Base-by-base conservation (phyloP, 1,140 invertebrate species). In the Trichoplusia ni region DNA sequence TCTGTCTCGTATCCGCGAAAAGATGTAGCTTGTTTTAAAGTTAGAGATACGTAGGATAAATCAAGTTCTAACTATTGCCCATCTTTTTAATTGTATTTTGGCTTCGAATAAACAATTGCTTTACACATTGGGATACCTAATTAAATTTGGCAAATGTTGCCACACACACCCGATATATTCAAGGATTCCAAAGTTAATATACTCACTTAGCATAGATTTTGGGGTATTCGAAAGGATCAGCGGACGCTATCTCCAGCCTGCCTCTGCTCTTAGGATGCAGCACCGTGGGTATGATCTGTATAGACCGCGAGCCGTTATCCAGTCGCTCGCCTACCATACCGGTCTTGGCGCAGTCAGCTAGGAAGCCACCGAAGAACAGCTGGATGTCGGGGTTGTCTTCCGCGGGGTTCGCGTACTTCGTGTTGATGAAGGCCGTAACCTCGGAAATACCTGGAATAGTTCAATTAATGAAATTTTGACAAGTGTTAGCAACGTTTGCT, bases 361-460 rank as follows among this genome's bases (percentile, higher is more conserved):
- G 85, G 76, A 95, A 96, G 0, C 95, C 95, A 4, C 95, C 94
- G 77, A 97, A 97, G 89, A 97, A 97, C 27, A 95, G 92, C 78
- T 98, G 96, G 0, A 97, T 86, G 77, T 98, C 97, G 0, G 97
- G 97, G 77, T 95, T 93, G 77, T 97, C 95, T 0, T 94, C 93
- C 0, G 89, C 89, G 0, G 93, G 92, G 73, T 97, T 93, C 0
- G 94, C 93, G 80, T 94, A 97, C 78, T 95, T 96, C 0, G 96
- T 95, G 70, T 96, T 95, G 23, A 97, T 91, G 81, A 97, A 95
- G 0, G 93, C 96, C 0, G 95, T 97, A 4, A 96, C 95, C 88
- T 96, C 95, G 0, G 95, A 96, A 64, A 97, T 94, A 38, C 95
- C 92, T 94, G 79, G 7, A 81, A 67, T 19, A 63, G 16, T 27